Evolutionary conservation across 2,113 vertebrate species (phyloP).

Genomic region (Henicopernis longicauda): DNA sequence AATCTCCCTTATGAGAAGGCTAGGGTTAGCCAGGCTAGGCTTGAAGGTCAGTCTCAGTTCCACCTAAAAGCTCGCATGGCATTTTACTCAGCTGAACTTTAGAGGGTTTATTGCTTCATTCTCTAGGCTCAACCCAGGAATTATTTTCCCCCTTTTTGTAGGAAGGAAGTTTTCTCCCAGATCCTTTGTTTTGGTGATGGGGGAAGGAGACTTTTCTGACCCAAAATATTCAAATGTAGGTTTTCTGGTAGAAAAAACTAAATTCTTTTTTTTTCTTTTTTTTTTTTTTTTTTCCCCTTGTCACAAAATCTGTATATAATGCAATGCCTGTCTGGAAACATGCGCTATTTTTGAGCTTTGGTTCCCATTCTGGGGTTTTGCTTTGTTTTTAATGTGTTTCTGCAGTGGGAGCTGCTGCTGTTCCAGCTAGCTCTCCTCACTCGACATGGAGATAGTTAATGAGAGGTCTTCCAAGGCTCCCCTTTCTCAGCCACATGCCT

Average conservation of each 20-base stretch:
- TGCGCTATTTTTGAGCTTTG: not conserved
- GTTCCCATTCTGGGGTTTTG: not conserved
- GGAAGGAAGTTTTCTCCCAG: not conserved
- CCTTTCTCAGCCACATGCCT: not conserved
- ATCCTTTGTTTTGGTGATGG: not conserved
- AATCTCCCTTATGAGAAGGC: not conserved
- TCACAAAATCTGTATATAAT: rapidly evolving
- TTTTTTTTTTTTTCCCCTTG: not conserved
- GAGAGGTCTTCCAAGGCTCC: not conserved
- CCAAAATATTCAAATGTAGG: not conserved
- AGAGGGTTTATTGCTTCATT: not conserved
- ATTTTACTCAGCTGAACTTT: not conserved
- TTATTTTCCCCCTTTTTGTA: not conserved
- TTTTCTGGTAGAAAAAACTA: not conserved
- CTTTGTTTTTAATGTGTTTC: not conserved
- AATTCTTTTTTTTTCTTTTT: not conserved
- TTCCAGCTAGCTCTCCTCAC: not conserved
- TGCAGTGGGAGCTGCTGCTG: not conserved
- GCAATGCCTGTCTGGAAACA: not conserved
- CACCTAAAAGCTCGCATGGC: not conserved
- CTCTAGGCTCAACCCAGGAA: not conserved
- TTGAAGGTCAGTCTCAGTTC: not conserved
- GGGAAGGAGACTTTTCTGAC: not conserved
- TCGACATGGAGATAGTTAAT: not conserved
- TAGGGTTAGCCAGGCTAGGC: not conserved